Evolutionary conservation across 2,797 vertebrate species (phyloP).

Genomic region (Pogoniulus pusillus): DNA sequence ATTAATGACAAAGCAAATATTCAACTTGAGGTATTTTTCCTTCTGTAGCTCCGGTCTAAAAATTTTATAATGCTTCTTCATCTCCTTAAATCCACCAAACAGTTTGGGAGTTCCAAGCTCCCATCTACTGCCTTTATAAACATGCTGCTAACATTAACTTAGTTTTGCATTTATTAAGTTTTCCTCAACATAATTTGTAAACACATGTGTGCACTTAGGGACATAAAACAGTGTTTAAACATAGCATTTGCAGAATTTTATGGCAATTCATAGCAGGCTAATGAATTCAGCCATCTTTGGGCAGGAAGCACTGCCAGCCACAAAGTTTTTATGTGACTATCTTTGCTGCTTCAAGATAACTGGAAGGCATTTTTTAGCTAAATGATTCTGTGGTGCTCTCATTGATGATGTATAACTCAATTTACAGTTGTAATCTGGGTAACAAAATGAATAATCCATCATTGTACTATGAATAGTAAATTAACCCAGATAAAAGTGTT

Average conservation of each 20-base stretch:
- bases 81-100: background rate
- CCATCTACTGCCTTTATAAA: background rate
- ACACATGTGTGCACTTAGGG: background rate
- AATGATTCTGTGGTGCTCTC: slow-evolving; percentile 59
- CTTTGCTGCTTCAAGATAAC: slow-evolving; percentile 60
- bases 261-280: background rate
- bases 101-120: background rate
- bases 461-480: slow-evolving; percentile 81
- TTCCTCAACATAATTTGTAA: background rate
- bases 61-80: background rate
- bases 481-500: slow-evolving; percentile 81
- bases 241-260: background rate
- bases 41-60: background rate
- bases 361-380: slow-evolving; percentile 66
- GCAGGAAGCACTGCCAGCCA: background rate
- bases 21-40: background rate
- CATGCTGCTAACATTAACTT: background rate
- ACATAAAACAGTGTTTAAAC: slow-evolving; percentile 2
- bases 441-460: slow-evolving; percentile 83
- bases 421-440: slow-evolving; percentile 78
- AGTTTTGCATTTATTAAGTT: background rate
- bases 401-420: slow-evolving; percentile 77
- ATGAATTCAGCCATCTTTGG: background rate
- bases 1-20: background rate
- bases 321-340: slow-evolving; percentile 13